Base-by-base conservation (phyloP, 2,113 vertebrate genomes). In the Bucco capensis region DNA sequence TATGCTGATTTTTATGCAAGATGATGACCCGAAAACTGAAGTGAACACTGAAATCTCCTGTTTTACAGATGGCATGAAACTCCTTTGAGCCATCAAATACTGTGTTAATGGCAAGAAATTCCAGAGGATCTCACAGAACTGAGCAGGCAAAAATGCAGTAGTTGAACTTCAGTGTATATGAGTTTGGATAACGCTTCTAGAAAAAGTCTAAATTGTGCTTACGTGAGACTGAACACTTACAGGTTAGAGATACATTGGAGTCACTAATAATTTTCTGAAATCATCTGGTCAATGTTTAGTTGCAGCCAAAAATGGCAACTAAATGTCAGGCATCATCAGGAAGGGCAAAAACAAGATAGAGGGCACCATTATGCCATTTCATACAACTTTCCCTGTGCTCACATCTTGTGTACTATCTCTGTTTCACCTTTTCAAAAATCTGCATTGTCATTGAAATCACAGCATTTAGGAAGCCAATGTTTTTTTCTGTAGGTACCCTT, bases 161-260 rank as follows among this genome's bases (percentile, higher is more conserved):
- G 53, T 65, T 19, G 31, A 50, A 10, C 31, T 33, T 31, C 16
- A 8, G 42, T 1, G 4, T 35, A 3, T 24, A 8, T 0, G 3
- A 38, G 11, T 58, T 78, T 58, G 25, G n/a, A 9, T 46, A 25
- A 58, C 4, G 3, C 5, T 13, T 24, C 3, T 30, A 25, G 25
- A 79, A 22, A 30, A 79, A 35, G 54, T 49, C 31, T 72, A 62
- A 27, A 2, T 79, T 10, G 5, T 27, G 22, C 65, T 73, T 38
- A 9, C 23, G 49, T 49, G 44, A n/a, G 51, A 47, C 22, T 24
- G n/a, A 54, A n/a, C 24, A 86, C 35, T 40, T 28, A 7, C 66
- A 60, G 15, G n/a, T 79, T 31, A 22, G 51, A 35, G 31, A 19
- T 62, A 21, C 14, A 2, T 0, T 62, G 49, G 9, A 54, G 33